A percentile compares a stretch with the other conserved stretches of the same genome.
phyloP scores from a whole-genome alignment of 2,113 vertebrate genomes.

The Erythrolamprus reginae region DNA sequence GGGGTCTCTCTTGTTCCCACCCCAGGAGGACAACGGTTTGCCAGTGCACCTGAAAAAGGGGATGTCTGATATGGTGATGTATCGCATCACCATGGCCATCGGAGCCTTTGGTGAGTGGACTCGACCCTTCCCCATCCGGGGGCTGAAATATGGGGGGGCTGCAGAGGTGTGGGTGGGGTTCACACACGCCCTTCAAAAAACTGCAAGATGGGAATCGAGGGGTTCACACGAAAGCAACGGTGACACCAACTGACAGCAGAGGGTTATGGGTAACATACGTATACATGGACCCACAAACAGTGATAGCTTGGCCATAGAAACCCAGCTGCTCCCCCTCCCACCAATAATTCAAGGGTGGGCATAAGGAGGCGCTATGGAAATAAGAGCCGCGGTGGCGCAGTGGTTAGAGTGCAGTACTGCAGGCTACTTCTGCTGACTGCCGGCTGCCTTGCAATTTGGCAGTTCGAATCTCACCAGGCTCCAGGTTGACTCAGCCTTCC shows the following conservation, averaged over 20 bases:
- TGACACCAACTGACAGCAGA: not conserved
- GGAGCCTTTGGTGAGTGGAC: constrained; percentile 57
- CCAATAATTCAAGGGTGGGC: not conserved
- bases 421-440: no score
- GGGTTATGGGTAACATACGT: not conserved
- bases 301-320: not conserved
- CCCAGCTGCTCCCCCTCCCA: not conserved
- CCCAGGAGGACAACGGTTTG: constrained; percentile 70
- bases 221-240: not conserved
- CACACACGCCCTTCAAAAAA: not conserved
- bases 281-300: not conserved
- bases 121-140: rapidly evolving
- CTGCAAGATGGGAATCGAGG: not conserved
- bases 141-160: not conserved
- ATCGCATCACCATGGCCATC: constrained; percentile 70
- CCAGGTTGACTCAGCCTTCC: no score
- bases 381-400: no score
- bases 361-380: not conserved
- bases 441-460: no score
- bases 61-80: constrained; percentile 62
- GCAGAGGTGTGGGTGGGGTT: not conserved
- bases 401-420: no score
- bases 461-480: no score
- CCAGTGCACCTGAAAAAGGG: constrained; percentile 79
- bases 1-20: not conserved